phyloP scores from a whole-genome alignment of 2,113 vertebrate species.

The Platysteira castanea region DNA sequence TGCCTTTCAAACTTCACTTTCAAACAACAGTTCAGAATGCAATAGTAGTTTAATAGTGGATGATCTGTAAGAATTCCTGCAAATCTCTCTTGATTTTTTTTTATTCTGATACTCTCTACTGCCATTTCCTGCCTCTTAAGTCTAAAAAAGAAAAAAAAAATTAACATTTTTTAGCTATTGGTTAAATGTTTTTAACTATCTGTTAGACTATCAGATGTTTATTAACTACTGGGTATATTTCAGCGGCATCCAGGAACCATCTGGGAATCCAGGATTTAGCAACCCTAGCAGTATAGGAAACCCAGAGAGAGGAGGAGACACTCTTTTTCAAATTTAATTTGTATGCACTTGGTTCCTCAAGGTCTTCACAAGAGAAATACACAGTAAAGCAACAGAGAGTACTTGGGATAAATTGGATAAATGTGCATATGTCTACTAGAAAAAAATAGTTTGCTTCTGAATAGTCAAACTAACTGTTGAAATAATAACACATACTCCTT shows the following conservation, averaged over 20 bases:
- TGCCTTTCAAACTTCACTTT: neutral
- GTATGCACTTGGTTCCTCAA: constrained; percentile 3
- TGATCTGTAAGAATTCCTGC: neutral
- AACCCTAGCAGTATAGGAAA: neutral
- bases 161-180: neutral
- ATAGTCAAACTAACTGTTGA: neutral
- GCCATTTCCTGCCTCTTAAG: neutral
- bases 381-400: neutral
- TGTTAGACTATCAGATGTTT: neutral
- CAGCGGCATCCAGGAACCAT: neutral
- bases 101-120: neutral
- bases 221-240: neutral
- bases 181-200: neutral
- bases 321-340: neutral
- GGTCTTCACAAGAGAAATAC: neutral
- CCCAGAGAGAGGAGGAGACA: neutral
- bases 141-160: neutral
- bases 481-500: neutral
- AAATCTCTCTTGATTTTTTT: neutral
- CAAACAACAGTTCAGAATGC: neutral
- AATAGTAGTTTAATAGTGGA: neutral
- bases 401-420: neutral
- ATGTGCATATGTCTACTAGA: neutral
- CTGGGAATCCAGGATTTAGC: neutral
- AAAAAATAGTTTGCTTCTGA: neutral